A percentile compares a stretch with the other conserved stretches of the same genome.
These are phyloP conservation scores for Echiichthys vipera DNA, from an alignment of 2,797 vertebrate species.

Conservation along the genomic window DNA sequence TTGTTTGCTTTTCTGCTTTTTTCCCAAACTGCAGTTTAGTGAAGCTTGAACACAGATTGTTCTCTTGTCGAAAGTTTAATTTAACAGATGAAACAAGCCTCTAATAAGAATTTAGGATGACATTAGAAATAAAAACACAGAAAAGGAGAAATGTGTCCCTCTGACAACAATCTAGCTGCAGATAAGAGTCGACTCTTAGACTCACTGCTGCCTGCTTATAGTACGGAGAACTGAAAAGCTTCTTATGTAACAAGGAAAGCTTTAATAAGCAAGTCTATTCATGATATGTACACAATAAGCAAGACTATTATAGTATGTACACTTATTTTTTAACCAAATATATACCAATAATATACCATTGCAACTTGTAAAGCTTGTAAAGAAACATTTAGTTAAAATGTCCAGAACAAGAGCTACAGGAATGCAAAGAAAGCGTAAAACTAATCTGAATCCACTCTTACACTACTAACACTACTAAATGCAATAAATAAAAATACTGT, in stretches of 20 bases:
- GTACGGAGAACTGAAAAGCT: constrained; percentile 50
- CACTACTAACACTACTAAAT: background rate
- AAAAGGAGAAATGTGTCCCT: background rate
- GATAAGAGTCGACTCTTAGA: constrained; percentile 13
- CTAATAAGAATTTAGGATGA: background rate
- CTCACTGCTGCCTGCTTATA: constrained; percentile 34
- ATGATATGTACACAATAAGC: background rate
- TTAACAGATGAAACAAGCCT: background rate
- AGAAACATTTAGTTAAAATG: background rate
- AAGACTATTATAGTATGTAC: background rate
- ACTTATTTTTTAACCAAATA: background rate
- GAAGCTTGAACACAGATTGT: background rate
- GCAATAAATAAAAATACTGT: too few species aligned
- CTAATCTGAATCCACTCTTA: background rate
- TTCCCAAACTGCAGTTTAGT: background rate
- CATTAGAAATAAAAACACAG: constrained; percentile 1
- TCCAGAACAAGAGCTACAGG: background rate
- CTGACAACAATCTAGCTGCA: constrained; percentile 1
- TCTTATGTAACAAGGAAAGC: constrained; percentile 69
- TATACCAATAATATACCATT: background rate
- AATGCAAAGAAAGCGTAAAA: rapidly evolving
- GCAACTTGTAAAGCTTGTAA: background rate
- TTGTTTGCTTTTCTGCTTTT: background rate
- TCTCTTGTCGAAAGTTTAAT: background rate
- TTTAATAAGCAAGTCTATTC: constrained; percentile 8